Evolutionary conservation across 1,140 invertebrate genomes (phyloP), one percentile per base, ranked within the genome.

Genomic region (Drosophila serrata): DNA sequence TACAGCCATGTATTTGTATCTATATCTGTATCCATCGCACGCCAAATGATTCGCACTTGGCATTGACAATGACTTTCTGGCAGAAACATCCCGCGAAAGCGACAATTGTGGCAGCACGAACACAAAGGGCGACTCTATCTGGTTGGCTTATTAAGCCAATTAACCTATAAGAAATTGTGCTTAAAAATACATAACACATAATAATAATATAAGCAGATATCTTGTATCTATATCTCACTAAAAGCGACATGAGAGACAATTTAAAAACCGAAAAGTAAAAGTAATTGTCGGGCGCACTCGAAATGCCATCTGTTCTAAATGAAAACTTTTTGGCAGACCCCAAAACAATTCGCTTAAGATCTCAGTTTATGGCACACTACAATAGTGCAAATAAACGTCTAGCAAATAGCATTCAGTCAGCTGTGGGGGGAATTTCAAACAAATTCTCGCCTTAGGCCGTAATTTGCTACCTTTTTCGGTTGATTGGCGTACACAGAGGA

Each of bases 21-120:
- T 61, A 35, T 35, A 63, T 40, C 27, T 62, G 39, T 74, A 51
- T 63, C 56, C 75, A 65, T 65, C 69, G 75, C 78, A 79, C 62
- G 76, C 79, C 37, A 86, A 86, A 67, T 74, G 80, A 74, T 90
- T 90, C 85, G 81, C 84, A 78, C 74, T 90, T 88, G 84, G 84
- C 84, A 88, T 90, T 88, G 84, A 90, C 84, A 88, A 85, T 88
- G 85, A 90, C 85, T 90, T 81, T 90, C 75, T 22, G 63, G 45
- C 61, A 58, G 48, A 58, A 64, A 55, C 29, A 49, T 53, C 48
- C 48, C 56, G 77, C 45, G 60, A 59, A 58, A 57, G 72, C 43
- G 56, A 77, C 74, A 75, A 55, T 60, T 59, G 37, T 9, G 33
- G 6, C 48, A 3, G 15, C 58, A 24, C 19, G 19, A 63, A 45